phyloP scores from a whole-genome alignment of 2,113 vertebrate species.

The Tupaia chinensis region DNA sequence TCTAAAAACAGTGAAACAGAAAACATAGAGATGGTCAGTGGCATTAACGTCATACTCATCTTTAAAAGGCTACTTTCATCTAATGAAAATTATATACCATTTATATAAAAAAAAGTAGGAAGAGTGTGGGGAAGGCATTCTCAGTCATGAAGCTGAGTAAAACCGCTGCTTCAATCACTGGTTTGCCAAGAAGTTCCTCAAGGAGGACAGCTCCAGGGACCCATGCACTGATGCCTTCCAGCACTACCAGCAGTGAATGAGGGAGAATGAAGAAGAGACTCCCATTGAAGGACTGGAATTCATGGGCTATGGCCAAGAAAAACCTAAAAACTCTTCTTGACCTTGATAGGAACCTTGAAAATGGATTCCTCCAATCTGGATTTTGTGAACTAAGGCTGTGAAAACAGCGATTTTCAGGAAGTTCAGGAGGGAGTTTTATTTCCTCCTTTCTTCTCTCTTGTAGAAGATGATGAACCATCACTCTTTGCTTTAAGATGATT shows the following conservation, averaged over 20 bases:
- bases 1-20: not conserved
- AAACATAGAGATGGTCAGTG: not conserved
- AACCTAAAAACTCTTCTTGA: constrained; percentile 91
- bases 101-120: not conserved
- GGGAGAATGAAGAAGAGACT: constrained; percentile 94
- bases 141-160: too few relatives aligned
- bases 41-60: not conserved
- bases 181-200: too few relatives aligned
- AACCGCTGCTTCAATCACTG: too few relatives aligned
- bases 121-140: too few relatives aligned
- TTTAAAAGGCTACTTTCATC: not conserved
- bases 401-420: constrained; percentile 29
- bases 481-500: not conserved
- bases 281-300: constrained; percentile 97
- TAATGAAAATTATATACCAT: not conserved
- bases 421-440: not conserved
- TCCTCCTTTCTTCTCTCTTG: constrained; percentile 38
- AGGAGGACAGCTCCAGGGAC: too few relatives aligned
- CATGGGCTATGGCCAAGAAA: constrained; percentile 96
- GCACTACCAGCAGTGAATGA: constrained; percentile 83
- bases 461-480: constrained; percentile 14
- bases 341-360: constrained; percentile 23
- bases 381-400: constrained; percentile 3
- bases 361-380: constrained; percentile 23
- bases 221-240: too few relatives aligned